These are phyloP conservation scores for Nasonia longicornis DNA, from an alignment of 1,140 invertebrate species.

Conservation along the genomic window DNA sequence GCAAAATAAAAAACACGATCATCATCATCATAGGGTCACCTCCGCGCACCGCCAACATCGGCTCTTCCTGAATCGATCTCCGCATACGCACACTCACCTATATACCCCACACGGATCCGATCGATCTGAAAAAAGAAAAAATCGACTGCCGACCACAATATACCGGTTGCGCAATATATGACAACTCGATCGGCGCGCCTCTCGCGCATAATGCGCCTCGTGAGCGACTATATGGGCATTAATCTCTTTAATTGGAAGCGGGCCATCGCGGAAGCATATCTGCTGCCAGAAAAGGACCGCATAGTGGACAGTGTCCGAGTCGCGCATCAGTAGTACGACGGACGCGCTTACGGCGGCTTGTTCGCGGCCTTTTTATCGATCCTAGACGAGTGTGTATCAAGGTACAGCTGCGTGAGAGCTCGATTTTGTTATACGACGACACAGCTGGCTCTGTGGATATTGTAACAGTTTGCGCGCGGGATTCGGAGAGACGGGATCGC, in stretches of 20 bases:
- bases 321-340: background rate
- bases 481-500: background rate
- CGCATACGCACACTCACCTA: background rate
- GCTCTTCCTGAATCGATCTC: background rate
- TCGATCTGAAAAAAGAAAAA: slow-evolving; percentile 14
- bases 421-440: background rate
- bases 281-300: slow-evolving; percentile 22
- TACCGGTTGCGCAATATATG: background rate
- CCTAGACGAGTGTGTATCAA: slow-evolving; percentile 22
- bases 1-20: background rate
- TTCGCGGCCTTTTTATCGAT: background rate
- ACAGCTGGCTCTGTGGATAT: background rate
- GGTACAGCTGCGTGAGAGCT: background rate
- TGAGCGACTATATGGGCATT: background rate
- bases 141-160: background rate
- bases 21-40: background rate
- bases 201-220: background rate
- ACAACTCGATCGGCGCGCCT: background rate
- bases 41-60: background rate
- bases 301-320: background rate
- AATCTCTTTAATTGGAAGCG: slow-evolving; percentile 36
- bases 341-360: background rate
- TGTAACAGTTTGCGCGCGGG: background rate
- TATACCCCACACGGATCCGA: background rate
- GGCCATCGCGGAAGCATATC: slow-evolving; percentile 38